A percentile compares a stretch with the other conserved stretches of the same genome.
These are phyloP conservation scores for Galerucella pusilla DNA, from an alignment of 2,888 invertebrate genomes.

Conservation along the genomic window DNA sequence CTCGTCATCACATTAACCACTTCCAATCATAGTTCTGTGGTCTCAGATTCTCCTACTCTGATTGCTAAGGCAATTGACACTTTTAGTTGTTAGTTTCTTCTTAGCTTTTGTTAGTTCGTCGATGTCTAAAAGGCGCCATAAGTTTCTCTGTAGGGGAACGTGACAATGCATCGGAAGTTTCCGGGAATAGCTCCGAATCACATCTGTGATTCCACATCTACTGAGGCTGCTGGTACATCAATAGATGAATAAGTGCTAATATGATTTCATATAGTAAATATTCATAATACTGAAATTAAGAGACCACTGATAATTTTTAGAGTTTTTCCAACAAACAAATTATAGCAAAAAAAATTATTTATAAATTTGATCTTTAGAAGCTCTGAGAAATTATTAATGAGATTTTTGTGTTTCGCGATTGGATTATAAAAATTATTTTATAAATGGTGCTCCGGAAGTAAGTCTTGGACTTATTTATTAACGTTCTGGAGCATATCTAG, in stretches of 20 bases:
- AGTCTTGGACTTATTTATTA: too few species aligned
- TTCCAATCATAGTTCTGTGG: too few species aligned
- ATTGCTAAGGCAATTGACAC: too few species aligned
- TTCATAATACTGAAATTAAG: neutral
- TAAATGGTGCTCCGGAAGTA: too few species aligned
- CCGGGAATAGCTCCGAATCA: slow-evolving; percentile 15
- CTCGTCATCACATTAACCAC: too few species aligned
- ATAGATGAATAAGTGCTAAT: slow-evolving; percentile 6
- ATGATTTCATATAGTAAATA: slow-evolving; percentile 8
- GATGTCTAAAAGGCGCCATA: too few species aligned
- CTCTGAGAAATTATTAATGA: slow-evolving; percentile 8
- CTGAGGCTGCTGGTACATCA: slow-evolving; percentile 7
- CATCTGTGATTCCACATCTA: slow-evolving; percentile 12
- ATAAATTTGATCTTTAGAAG: neutral
- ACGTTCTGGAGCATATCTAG: too few species aligned
- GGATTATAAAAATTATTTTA: too few species aligned
- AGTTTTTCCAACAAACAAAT: neutral
- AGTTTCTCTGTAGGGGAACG: slow-evolving; percentile 18
- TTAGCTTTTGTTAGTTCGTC: too few species aligned
- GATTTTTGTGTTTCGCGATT: too few species aligned
- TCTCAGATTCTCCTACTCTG: too few species aligned
- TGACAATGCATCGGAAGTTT: slow-evolving; percentile 19
- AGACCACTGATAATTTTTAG: neutral
- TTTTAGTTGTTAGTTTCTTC: too few species aligned
- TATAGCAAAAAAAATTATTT: neutral